Evolutionary conservation across 2,113 vertebrate species (phyloP).

Genomic region (Apus apus): DNA sequence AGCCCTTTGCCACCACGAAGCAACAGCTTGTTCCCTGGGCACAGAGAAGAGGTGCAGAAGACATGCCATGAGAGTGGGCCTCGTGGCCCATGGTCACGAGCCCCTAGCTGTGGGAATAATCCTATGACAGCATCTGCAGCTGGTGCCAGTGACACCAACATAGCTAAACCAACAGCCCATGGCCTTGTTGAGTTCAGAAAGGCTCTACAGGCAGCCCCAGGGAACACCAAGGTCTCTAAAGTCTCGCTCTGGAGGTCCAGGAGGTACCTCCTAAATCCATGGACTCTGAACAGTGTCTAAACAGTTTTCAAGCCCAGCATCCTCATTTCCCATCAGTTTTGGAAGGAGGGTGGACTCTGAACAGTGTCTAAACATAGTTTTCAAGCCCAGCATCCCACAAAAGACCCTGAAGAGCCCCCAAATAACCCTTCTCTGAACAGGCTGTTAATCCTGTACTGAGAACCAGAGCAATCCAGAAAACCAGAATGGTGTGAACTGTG

Average conservation of each 20-base stretch:
- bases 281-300: neutral
- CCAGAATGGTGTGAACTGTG: neutral
- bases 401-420: neutral
- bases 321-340: neutral
- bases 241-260: neutral
- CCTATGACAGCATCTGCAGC: neutral
- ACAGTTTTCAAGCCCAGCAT: neutral
- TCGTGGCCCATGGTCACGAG: accelerated
- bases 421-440: neutral
- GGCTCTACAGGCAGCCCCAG: neutral
- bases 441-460: neutral
- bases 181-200: neutral
- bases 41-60: neutral
- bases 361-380: neutral
- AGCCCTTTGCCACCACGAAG: accelerated
- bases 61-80: accelerated
- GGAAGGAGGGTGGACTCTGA: neutral
- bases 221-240: neutral
- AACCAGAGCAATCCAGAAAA: neutral
- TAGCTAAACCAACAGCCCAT: neutral
- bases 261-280: neutral
- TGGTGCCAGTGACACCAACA: neutral
- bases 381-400: neutral
- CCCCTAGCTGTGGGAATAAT: neutral
- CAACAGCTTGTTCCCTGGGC: neutral